Evolutionary conservation across 2,113 vertebrate species (phyloP), one percentile per base, ranked within the genome.

Genomic region (Cyprinus carpio): DNA sequence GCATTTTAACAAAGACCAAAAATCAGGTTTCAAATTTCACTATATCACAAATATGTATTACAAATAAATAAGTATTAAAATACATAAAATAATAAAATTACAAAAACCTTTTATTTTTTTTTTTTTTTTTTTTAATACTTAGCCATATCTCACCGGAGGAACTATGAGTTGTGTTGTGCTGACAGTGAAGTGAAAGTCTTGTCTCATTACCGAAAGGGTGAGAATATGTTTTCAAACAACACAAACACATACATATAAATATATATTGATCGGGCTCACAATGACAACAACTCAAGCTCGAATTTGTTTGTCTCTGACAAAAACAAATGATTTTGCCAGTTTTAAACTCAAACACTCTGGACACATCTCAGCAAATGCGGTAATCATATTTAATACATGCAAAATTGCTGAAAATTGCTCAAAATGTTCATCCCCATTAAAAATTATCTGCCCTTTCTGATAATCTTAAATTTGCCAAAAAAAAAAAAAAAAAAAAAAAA

Each of bases 161-260:
- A 60, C 23, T n/a, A 4, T 3, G 23, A 60, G 8, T n/a, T n/a
- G 18, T 69, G 81, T 7, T 56, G 46, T 20, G 67, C 31, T 27
- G 25, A 37, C 46, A 49, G 54, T 49, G 37, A 11, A 27, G n/a
- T 40, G 10, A 82, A n/a, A 27, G 43, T 74, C 34, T 37, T 31
- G 37, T 81, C 29, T 76, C 37, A 86, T 85, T 67, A 64, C 65
- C 25, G 83, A 43, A 75, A 89, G 51, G 51, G 65, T 37, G 29
- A 64, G 58, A 75, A 87, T 80, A 65, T 75, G 58, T 81, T 87
- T 85, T 56, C 80, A 84, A 72, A 79, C 84, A 84, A 84, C 81
- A 86, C 54, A 85, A 7, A 67, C 69, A 77, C 80, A 87, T 69
- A 74, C 72, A 72, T 67, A 13, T 40, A 10, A 6, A 82, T 83